Percentiles rank a stretch among this genome's conserved stretches.
Conservation (phyloP, 2,888 invertebrate species). For the Coelinius sp. region DNA sequence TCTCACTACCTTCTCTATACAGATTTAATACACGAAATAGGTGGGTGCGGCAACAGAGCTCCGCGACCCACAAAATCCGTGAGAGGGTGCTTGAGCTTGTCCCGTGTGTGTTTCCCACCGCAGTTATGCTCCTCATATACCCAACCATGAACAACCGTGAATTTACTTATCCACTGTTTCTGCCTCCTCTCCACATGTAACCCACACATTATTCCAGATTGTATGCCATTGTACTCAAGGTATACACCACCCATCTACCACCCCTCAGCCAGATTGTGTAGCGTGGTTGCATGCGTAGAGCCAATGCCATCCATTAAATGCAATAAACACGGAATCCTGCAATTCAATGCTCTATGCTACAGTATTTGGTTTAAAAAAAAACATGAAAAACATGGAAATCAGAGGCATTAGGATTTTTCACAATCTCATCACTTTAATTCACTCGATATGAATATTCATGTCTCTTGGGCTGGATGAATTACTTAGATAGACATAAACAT, state of each 20-base stretch:
- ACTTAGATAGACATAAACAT: too few species aligned
- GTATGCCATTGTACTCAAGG: conserved; percentile 15
- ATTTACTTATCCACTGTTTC: conserved; percentile 16
- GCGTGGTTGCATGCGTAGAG: conserved; percentile 57
- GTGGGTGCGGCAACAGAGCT: conserved; percentile 60
- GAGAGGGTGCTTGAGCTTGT: conserved; percentile 52
- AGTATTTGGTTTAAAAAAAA: not conserved
- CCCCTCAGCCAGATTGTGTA: conserved; percentile 30
- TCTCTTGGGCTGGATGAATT: too few species aligned
- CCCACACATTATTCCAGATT: conserved; percentile 27
- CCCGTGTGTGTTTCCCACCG: conserved; percentile 41
- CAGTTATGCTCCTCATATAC: conserved; percentile 19
- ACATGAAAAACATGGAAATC: not conserved
- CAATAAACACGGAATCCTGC: conserved; percentile 64
- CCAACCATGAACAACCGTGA: conserved; percentile 1
- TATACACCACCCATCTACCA: conserved; percentile 8
- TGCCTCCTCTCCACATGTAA: conserved; percentile 15
- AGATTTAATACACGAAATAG: conserved; percentile 48
- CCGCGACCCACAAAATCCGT: conserved; percentile 39
- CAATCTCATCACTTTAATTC: not conserved
- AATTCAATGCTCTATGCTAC: conserved; percentile 50
- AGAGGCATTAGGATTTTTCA: not conserved
- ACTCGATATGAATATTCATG: too few species aligned
- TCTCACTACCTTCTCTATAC: not conserved
- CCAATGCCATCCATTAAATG: conserved; percentile 62